Evolutionary conservation across 2,113 vertebrate species (phyloP).

Genomic region (Crocuta crocuta): DNA sequence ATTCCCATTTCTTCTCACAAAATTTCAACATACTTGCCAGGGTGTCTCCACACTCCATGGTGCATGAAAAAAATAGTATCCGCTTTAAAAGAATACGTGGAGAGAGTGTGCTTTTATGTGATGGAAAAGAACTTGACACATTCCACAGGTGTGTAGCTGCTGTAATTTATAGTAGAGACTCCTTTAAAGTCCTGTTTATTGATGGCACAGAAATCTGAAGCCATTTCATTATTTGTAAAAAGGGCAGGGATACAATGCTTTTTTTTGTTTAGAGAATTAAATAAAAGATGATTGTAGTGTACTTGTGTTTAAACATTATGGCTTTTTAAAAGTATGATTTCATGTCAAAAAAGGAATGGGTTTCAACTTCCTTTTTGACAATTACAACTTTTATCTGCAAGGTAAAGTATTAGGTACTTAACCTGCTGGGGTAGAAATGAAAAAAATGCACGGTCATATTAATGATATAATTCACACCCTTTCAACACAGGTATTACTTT

Average conservation of each 20-base stretch:
- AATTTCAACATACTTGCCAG: not conserved
- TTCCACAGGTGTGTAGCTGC: not conserved
- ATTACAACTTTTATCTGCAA: not conserved
- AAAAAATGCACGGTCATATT: not conserved
- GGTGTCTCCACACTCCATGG: not conserved
- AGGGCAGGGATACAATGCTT: not conserved
- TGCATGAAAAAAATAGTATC: not conserved
- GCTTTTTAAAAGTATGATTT: not conserved
- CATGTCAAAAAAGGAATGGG: not conserved
- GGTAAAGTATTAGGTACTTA: not conserved
- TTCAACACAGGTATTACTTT: not conserved
- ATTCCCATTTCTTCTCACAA: not conserved
- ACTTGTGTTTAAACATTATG: not conserved
- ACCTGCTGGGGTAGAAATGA: not conserved
- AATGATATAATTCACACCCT: not conserved
- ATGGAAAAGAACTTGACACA: not conserved
- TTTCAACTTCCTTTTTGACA: not conserved
- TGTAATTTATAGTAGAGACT: not conserved
- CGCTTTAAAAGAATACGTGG: not conserved
- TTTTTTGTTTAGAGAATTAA: not conserved
- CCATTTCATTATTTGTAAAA: not conserved
- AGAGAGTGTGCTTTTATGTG: not conserved
- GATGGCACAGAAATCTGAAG: not conserved
- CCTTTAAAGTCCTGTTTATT: not conserved
- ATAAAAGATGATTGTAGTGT: not conserved